Evolutionary conservation across 2,113 vertebrate genomes (phyloP).

Genomic region (Probosciger aterrimus): DNA sequence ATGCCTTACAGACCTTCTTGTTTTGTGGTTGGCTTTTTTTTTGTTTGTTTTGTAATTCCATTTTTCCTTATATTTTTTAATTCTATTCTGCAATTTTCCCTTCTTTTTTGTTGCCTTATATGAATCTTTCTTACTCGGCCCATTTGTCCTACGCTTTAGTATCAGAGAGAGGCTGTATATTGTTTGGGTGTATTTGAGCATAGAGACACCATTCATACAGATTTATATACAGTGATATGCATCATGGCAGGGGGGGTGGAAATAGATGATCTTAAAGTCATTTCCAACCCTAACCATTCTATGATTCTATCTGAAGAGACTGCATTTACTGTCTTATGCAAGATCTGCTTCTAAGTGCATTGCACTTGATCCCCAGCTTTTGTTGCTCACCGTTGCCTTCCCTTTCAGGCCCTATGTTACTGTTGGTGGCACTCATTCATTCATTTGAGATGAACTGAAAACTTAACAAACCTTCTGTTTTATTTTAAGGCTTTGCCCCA

Average conservation of each 20-base stretch:
- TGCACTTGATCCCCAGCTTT: accelerated
- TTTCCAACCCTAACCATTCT: neutral
- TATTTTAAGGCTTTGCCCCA: neutral
- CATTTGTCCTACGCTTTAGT: neutral
- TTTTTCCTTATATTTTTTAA: neutral
- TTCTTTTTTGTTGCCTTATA: neutral
- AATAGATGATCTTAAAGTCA: neutral
- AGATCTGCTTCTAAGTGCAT: neutral
- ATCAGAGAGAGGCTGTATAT: neutral
- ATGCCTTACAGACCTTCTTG: neutral
- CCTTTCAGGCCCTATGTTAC: neutral
- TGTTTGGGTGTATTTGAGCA: neutral
- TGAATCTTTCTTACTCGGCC: neutral
- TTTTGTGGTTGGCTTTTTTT: too few species aligned
- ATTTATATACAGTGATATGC: neutral
- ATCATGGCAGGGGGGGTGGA: neutral
- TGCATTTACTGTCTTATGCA: neutral
- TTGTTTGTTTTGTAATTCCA: neutral
- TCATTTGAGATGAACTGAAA: neutral
- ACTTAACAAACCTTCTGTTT: neutral
- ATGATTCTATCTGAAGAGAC: neutral
- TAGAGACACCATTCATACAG: neutral
- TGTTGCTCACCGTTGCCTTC: neutral
- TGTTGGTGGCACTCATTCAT: neutral
- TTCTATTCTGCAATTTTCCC: neutral